Evolutionary conservation across 2,888 invertebrate genomes (phyloP).

Genomic region (Habrosyne pyritoides): DNA sequence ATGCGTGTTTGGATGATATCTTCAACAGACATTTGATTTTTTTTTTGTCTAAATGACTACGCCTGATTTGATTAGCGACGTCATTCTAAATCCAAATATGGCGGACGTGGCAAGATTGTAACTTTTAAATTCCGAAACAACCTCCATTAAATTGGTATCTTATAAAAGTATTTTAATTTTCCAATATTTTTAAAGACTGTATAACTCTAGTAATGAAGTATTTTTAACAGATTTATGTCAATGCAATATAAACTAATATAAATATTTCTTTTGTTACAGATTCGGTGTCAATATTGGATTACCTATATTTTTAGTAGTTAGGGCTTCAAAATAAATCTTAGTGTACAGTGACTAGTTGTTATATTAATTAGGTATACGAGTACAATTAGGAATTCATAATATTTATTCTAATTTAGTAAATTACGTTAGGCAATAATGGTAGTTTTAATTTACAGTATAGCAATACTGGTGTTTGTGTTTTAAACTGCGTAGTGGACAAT

Average conservation of each 20-base stretch:
- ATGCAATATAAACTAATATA: slow-evolving; percentile 7
- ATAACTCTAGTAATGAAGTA: too few relatives aligned
- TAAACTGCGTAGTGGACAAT: slow-evolving; percentile 11
- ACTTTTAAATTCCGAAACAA: too few relatives aligned
- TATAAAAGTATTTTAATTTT: too few relatives aligned
- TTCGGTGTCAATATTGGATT: slow-evolving; percentile 9
- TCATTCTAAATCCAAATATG: too few relatives aligned
- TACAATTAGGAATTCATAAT: neutral
- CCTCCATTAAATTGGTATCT: too few relatives aligned
- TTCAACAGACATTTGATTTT: too few relatives aligned
- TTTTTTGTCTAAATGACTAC: too few relatives aligned
- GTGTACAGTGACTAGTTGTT: neutral
- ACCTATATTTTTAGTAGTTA: slow-evolving; percentile 15
- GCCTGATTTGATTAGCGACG: too few relatives aligned
- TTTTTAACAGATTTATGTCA: neutral
- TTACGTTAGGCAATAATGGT: slow-evolving; percentile 10
- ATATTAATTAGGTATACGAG: slow-evolving; percentile 11
- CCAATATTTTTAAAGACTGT: too few relatives aligned
- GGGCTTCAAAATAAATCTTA: slow-evolving; percentile 14
- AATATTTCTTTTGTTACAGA: slow-evolving; percentile 36
- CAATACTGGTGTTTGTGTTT: neutral
- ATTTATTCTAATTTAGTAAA: neutral
- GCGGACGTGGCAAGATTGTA: too few relatives aligned
- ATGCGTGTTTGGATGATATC: too few relatives aligned
- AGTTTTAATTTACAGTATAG: slow-evolving; percentile 13